phyloP scores from a whole-genome alignment of 1,140 invertebrate species.

The Plutomurus gul region DNA sequence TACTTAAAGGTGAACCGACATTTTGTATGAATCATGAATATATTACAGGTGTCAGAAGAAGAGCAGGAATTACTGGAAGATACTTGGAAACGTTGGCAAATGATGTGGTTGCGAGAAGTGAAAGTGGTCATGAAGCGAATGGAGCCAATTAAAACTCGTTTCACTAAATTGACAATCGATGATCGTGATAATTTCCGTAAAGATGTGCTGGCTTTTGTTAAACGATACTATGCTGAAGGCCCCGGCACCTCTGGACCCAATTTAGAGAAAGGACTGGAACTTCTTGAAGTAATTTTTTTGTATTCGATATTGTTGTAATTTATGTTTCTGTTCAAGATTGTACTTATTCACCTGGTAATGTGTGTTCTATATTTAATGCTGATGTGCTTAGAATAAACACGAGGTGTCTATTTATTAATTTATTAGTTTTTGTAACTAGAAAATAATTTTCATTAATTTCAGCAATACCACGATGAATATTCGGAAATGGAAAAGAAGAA shows the following conservation, averaged over 20 bases:
- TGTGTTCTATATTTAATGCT: too few species aligned
- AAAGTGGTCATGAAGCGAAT: conserved; percentile 59
- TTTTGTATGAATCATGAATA: not conserved
- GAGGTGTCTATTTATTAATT: too few species aligned
- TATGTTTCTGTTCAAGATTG: not conserved
- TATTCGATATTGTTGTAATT: not conserved
- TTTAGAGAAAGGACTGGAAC: conserved; percentile 70
- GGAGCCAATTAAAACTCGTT: conserved; percentile 64
- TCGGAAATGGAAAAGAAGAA: conserved; percentile 69
- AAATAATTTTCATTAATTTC: conserved; percentile 54
- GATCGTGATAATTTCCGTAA: conserved; percentile 74
- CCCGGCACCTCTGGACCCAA: conserved; percentile 76
- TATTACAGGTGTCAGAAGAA: conserved; percentile 29
- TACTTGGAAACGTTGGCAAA: conserved; percentile 62
- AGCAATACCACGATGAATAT: conserved; percentile 72
- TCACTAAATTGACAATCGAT: conserved; percentile 72
- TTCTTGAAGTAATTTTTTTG: conserved; percentile 65
- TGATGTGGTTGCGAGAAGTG: conserved; percentile 64
- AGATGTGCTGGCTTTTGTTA: conserved; percentile 69
- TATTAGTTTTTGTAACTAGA: conserved; percentile 53
- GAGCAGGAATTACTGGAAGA: conserved; percentile 41
- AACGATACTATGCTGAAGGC: conserved; percentile 66
- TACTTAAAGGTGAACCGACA: not conserved
- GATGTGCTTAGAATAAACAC: too few species aligned
- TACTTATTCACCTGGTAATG: too few species aligned